Evolutionary conservation across 2,888 invertebrate genomes (phyloP).

Genomic region (Lobophora halterata): DNA sequence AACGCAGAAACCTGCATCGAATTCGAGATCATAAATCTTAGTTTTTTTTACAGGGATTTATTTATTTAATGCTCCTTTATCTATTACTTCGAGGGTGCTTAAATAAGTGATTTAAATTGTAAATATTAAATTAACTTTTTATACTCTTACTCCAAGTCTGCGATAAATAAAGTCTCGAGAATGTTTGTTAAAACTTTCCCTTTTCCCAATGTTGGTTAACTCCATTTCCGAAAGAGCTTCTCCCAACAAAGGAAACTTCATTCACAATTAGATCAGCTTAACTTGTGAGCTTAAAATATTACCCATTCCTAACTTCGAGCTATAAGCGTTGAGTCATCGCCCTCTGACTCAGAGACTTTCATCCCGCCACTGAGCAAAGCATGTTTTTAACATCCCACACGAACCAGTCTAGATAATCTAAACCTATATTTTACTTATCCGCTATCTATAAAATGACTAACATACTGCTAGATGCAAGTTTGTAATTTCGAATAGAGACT

Average conservation of each 20-base stretch:
- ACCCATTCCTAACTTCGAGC: constrained; percentile 49
- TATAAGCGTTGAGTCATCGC: constrained; percentile 62
- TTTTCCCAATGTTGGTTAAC: too few species aligned
- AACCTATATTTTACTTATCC: constrained; percentile 33
- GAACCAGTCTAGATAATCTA: constrained; percentile 44
- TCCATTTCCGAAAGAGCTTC: constrained; percentile 25
- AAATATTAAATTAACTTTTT: constrained; percentile 35
- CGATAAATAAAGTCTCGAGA: constrained; percentile 2
- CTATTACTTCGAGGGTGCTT: constrained; percentile 36
- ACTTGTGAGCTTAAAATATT: constrained; percentile 39
- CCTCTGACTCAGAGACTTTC: constrained; percentile 59
- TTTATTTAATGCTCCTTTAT: constrained; percentile 36
- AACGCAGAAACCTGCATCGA: constrained; percentile 58
- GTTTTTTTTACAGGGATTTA: constrained; percentile 47
- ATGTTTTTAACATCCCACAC: constrained; percentile 30
- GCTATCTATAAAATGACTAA: constrained; percentile 9
- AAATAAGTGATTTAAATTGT: constrained; percentile 39
- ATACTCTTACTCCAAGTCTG: constrained; percentile 3
- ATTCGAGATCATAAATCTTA: constrained; percentile 59
- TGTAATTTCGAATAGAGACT: too few species aligned
- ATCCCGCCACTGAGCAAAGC: constrained; percentile 36
- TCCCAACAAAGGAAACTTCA: constrained; percentile 28
- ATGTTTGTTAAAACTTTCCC: too few species aligned
- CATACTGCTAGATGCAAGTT: constrained; percentile 6
- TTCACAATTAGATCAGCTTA: constrained; percentile 31